phyloP scores from a whole-genome alignment of 2,888 invertebrate species.

The Torymus aiolomorphi region DNA sequence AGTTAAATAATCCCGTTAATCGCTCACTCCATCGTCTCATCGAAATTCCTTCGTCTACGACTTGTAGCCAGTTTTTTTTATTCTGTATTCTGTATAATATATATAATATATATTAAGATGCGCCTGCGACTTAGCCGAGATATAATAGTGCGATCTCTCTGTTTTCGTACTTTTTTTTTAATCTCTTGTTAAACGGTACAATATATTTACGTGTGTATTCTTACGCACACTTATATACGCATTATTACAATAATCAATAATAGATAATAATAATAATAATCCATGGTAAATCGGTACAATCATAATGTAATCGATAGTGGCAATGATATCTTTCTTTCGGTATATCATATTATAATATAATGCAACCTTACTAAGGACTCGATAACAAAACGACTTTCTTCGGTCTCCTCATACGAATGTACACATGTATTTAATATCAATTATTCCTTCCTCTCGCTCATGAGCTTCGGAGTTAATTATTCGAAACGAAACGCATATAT shows the following conservation, averaged over 20 bases:
- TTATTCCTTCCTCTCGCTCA: constrained; percentile 23
- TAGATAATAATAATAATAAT: constrained; percentile 28
- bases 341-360: constrained; percentile 32
- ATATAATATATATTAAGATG: constrained; percentile 42
- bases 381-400: constrained; percentile 31
- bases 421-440: constrained; percentile 48
- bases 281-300: constrained; percentile 49
- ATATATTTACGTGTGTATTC: constrained; percentile 46
- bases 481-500: no score
- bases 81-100: constrained; percentile 36
- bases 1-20: constrained; percentile 47
- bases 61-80: constrained; percentile 50
- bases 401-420: constrained; percentile 39
- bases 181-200: constrained; percentile 44
- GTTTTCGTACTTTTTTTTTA: constrained; percentile 35
- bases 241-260: constrained; percentile 50
- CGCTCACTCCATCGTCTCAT: constrained; percentile 35
- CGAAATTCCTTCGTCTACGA: constrained; percentile 32
- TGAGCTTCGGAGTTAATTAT: constrained; percentile 17
- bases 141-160: constrained; percentile 44
- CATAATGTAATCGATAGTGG: constrained; percentile 50
- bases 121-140: constrained; percentile 51
- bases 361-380: constrained; percentile 24
- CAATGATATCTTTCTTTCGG: constrained; percentile 50
- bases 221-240: constrained; percentile 43